phyloP scores from a whole-genome alignment of 2,113 vertebrate species.

The Eupsittula cactorum region DNA sequence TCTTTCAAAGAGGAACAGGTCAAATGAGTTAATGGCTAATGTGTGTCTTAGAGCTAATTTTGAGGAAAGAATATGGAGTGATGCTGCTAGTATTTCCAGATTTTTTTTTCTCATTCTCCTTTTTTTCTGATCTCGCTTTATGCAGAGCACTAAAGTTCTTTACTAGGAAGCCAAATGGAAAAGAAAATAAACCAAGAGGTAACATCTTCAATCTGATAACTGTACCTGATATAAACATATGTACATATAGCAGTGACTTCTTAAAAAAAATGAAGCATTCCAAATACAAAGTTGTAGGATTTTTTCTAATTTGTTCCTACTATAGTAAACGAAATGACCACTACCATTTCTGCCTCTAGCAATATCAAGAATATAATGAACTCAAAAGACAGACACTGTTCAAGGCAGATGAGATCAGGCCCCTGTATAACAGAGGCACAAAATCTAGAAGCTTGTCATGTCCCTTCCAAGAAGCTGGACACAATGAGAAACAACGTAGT shows the following conservation, averaged over 20 bases:
- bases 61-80: not conserved
- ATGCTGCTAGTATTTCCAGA: not conserved
- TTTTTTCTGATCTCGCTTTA: not conserved
- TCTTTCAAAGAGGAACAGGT: slow-evolving; percentile 60
- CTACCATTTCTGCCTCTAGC: not conserved
- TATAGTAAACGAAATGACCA: not conserved
- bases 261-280: not conserved
- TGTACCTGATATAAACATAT: not conserved
- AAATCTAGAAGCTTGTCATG: not conserved
- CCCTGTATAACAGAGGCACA: not conserved
- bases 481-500: not conserved
- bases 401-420: not conserved
- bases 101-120: not conserved
- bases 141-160: not conserved
- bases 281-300: not conserved
- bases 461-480: not conserved
- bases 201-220: not conserved
- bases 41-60: slow-evolving; percentile 60
- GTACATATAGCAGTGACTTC: not conserved
- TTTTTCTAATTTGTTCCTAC: not conserved
- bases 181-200: slow-evolving; percentile 16
- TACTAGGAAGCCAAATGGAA: not conserved
- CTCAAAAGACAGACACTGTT: not conserved
- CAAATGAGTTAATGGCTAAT: slow-evolving; percentile 70
- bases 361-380: not conserved